A percentile compares a stretch with the other conserved stretches of the same genome.
These are phyloP conservation scores for Caenorhabditis plicata DNA, from an alignment of 2,888 invertebrate species.

Conservation along the genomic window DNA sequence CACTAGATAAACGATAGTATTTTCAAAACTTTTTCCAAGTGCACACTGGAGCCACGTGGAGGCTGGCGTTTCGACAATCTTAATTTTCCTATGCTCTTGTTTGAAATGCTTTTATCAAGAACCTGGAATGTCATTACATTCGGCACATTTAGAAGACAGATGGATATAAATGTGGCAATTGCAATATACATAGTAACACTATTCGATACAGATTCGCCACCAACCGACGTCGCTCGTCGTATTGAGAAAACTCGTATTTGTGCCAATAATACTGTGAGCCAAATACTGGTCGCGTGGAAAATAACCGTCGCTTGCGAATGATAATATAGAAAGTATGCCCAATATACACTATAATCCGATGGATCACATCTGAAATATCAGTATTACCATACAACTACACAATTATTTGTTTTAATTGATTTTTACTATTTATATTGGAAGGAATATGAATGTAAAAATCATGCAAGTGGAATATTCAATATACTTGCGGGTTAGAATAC, in stretches of 20 bases:
- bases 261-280: slow-evolving; percentile 69
- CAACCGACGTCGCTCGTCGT: slow-evolving; percentile 56
- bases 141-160: slow-evolving; percentile 57
- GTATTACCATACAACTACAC: too few species aligned
- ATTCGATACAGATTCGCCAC: slow-evolving; percentile 43
- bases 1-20: slow-evolving; percentile 30
- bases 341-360: slow-evolving; percentile 64
- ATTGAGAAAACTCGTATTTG: slow-evolving; percentile 69
- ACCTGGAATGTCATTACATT: slow-evolving; percentile 64
- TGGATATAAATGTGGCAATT: slow-evolving; percentile 45
- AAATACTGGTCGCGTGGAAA: slow-evolving; percentile 68
- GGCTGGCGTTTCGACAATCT: slow-evolving; percentile 57
- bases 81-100: too few species aligned
- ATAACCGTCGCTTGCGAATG: slow-evolving; percentile 69
- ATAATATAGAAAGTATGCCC: slow-evolving; percentile 68
- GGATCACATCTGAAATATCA: slow-evolving; percentile 59
- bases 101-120: too few species aligned
- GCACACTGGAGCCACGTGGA: slow-evolving; percentile 39
- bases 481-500: too few species aligned
- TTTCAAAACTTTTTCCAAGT: slow-evolving; percentile 17
- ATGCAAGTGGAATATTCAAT: too few species aligned
- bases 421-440: too few species aligned
- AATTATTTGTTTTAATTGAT: too few species aligned
- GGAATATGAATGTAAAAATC: too few species aligned
- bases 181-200: slow-evolving; percentile 49